Percentiles rank a stretch among this genome's conserved stretches.
Evolutionary conservation across 2,888 invertebrate species (phyloP).

Genomic region (Torymus aiolomorphi): DNA sequence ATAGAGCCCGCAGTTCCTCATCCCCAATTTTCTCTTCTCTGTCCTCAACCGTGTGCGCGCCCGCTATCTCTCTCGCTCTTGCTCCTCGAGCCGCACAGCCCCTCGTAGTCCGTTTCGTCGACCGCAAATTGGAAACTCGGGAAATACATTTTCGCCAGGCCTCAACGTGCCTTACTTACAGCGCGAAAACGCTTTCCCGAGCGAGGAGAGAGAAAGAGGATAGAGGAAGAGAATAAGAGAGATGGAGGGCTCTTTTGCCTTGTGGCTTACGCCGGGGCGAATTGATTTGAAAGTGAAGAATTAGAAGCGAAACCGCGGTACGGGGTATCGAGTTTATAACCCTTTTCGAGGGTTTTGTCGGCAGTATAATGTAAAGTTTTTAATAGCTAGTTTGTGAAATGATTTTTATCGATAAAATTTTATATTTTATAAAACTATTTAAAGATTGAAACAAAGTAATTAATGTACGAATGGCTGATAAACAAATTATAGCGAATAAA

Average conservation of each 20-base stretch:
- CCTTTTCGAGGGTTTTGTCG: neutral
- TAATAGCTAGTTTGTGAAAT: too few relatives aligned
- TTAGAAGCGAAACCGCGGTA: conserved; percentile 11
- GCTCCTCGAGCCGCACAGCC: neutral
- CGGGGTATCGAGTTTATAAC: neutral
- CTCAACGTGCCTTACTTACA: conserved; percentile 11
- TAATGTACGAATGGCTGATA: too few relatives aligned
- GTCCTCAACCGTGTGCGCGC: conserved; percentile 12
- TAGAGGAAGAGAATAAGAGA: neutral
- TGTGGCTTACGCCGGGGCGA: conserved; percentile 18
- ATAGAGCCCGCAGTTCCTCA: conserved; percentile 70
- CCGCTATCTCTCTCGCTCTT: conserved; percentile 1
- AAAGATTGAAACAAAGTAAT: too few relatives aligned
- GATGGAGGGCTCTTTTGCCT: conserved; percentile 2
- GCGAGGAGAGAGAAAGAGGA: neutral
- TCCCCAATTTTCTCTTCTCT: conserved; percentile 33
- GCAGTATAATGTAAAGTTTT: too few relatives aligned
- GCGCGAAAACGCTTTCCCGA: conserved; percentile 16
- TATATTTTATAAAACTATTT: too few relatives aligned
- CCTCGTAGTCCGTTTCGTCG: conserved; percentile 49
- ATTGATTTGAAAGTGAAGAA: conserved; percentile 39
- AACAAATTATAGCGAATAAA: too few relatives aligned
- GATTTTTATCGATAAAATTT: too few relatives aligned
- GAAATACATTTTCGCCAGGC: conserved; percentile 69
- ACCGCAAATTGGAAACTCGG: conserved; percentile 74